These are phyloP conservation scores for Halictus rubicundus DNA, from an alignment of 1,140 invertebrate genomes.

Conservation along the genomic window DNA sequence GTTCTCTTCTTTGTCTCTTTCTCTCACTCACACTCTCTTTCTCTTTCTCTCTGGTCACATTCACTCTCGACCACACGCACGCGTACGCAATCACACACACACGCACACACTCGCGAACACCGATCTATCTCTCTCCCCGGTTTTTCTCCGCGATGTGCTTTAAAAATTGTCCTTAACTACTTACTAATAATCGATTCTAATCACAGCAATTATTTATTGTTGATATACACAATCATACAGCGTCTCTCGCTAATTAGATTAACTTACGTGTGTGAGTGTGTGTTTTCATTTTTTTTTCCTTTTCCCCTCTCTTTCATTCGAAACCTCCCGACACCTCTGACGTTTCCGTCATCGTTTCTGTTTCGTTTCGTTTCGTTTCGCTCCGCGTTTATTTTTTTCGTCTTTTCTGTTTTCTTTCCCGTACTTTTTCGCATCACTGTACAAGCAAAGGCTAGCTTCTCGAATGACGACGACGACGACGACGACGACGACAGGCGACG, in stretches of 20 bases:
- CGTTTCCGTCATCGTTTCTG: too few relatives aligned
- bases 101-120: not conserved
- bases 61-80: not conserved
- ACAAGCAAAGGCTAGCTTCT: slow-evolving; percentile 56
- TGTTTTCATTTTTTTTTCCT: not conserved
- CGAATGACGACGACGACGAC: slow-evolving; percentile 44
- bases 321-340: not conserved
- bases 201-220: slow-evolving; percentile 82
- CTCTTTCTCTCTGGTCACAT: too few relatives aligned
- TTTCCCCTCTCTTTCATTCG: not conserved
- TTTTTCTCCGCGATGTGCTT: slow-evolving; percentile 59
- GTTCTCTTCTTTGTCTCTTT: not conserved
- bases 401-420: not conserved
- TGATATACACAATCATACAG: slow-evolving; percentile 81
- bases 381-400: slow-evolving; percentile 40
- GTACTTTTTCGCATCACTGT: not conserved
- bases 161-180: slow-evolving; percentile 79
- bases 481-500: not conserved
- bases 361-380: slow-evolving; percentile 8
- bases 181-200: slow-evolving; percentile 80
- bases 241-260: slow-evolving; percentile 76
- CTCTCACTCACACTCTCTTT: not conserved
- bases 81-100: not conserved
- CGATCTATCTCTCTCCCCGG: slow-evolving; percentile 13
- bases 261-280: slow-evolving; percentile 13